Base-by-base conservation (phyloP, 1,140 invertebrate genomes). In the Antheraea pernyi region DNA sequence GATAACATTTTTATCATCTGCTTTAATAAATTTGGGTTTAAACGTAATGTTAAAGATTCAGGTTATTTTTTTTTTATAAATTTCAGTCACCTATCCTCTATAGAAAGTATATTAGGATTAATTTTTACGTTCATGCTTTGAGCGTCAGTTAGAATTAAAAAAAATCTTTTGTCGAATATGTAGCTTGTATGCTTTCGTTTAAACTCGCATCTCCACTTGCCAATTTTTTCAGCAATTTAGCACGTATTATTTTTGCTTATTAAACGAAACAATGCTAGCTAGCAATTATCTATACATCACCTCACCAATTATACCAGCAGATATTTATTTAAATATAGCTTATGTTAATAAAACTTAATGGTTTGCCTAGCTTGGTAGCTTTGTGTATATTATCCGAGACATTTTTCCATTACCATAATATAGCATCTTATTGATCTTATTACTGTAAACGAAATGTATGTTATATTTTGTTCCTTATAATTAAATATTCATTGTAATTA, bases 291-390 rank as follows among this genome's bases (percentile, higher is more conserved):
- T 42, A 42, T 42, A 42, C 7, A 2, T 42, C 39, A n/a, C 46
- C 46, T n/a, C 10, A 53, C 46, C 39, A 53, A 53, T 53, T 13
- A 16, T 16, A 13, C 46, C 6, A 53, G 16, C 11, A 53, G 11
- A 53, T 13, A 53, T 53, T 16, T 13, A 53, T 53, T 53, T 53
- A 53, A 53, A 53, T 53, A 53, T 53, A 53, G 16, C 9, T 37
- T 37, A 37, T 63, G 36, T 22, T 11, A 37, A 11, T 53, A 13
- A 63, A 13, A 63, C 19, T 22, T 22, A 36, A 7, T 0, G 61
- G 16, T 63, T 63, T 22, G 61, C 61, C 11, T 63, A 63, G 61
- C 11, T 63, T 63, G 61, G 61, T 36, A 36, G 61, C 61, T 53
- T 53, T 2, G 2, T 53, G 6, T 5, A 53, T 16, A 53, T 53